Evolutionary conservation across 35 echinoderm and acorn worm genomes (phyloP).

Genomic region (Ptychodera flava): DNA sequence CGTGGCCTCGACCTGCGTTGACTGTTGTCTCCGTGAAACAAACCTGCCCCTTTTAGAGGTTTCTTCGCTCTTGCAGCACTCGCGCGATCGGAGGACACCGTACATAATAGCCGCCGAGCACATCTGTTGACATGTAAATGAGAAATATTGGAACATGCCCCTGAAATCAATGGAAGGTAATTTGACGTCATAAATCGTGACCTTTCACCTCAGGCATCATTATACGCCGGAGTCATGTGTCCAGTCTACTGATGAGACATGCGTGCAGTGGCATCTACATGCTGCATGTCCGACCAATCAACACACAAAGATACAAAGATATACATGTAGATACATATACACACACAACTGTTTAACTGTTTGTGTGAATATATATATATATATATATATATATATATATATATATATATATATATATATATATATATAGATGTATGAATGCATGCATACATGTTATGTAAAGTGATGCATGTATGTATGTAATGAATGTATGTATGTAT

Average conservation of each 20-base stretch:
- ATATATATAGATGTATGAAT: neutral
- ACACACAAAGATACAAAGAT: too few relatives aligned
- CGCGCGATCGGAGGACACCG: too few relatives aligned
- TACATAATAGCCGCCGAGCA: too few relatives aligned
- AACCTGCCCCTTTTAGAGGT: too few relatives aligned
- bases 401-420: neutral
- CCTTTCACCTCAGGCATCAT: neutral
- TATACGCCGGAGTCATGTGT: neutral
- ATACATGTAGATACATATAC: too few relatives aligned
- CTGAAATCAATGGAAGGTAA: neutral
- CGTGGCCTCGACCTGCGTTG: neutral
- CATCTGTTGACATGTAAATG: neutral
- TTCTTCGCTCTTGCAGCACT: too few relatives aligned
- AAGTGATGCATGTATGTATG: neutral
- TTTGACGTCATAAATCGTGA: neutral
- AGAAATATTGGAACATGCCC: neutral
- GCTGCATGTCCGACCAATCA: neutral
- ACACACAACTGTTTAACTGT: too few relatives aligned
- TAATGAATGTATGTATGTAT: neutral
- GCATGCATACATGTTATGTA: neutral
- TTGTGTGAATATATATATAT: neutral
- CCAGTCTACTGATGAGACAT: neutral
- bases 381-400: neutral
- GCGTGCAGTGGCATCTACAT: neutral
- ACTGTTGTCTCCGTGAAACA: too few relatives aligned